These are phyloP conservation scores for Cosmopolites sordidus DNA, from an alignment of 2,888 invertebrate species.

Conservation along the genomic window DNA sequence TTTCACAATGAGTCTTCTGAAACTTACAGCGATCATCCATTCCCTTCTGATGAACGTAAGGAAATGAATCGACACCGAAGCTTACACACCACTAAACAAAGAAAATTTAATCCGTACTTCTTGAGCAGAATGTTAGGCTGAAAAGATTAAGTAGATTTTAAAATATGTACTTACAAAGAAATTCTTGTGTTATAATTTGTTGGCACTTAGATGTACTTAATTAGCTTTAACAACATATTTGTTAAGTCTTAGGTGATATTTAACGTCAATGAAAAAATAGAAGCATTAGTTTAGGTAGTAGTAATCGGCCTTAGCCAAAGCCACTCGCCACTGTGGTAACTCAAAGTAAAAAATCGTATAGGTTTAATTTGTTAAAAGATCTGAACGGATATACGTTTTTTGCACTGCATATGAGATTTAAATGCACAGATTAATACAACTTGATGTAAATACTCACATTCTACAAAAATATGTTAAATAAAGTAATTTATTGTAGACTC, in stretches of 20 bases:
- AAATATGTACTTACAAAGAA: not conserved
- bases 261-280: not conserved
- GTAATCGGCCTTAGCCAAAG: too few species aligned
- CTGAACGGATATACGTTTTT: not conserved
- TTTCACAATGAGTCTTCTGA: slow-evolving; percentile 3
- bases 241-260: not conserved
- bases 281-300: too few species aligned
- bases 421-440: slow-evolving; percentile 7
- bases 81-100: slow-evolving; percentile 49
- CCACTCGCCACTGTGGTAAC: too few species aligned
- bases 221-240: not conserved
- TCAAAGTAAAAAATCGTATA: too few species aligned
- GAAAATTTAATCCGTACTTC: slow-evolving; percentile 54
- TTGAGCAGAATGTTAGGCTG: slow-evolving; percentile 54
- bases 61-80: slow-evolving; percentile 51
- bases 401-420: slow-evolving; percentile 4
- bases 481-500: slow-evolving; percentile 15
- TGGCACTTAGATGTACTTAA: slow-evolving; percentile 2
- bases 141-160: not conserved
- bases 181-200: not conserved
- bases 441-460: slow-evolving; percentile 13
- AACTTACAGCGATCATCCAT: slow-evolving; percentile 12
- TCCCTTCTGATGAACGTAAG: slow-evolving; percentile 29
- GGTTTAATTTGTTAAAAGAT: not conserved
- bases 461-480: slow-evolving; percentile 13